Base-by-base conservation (phyloP, 2,888 invertebrate genomes). In the Nemotelus nigrinus region DNA sequence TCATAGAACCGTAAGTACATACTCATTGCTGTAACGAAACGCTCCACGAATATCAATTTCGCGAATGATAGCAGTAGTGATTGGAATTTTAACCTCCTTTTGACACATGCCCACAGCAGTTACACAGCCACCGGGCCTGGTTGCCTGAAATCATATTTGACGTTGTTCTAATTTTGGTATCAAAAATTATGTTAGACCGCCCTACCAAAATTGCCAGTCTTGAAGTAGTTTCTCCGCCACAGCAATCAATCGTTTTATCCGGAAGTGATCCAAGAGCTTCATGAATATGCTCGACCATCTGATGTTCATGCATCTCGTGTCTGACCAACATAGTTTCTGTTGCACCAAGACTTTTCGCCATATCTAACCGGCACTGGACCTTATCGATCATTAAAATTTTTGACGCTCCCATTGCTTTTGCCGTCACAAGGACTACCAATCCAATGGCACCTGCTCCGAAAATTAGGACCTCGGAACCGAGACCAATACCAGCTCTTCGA, bases 41-140 rank as follows among this genome's bases (percentile, higher is more conserved):
- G 96, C 92, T 80, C 98, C 98, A 79, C 93, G 90, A 81, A 99
- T 94, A 87, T 98, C 97, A 7, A 99, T 93, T 88, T 98, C 98
- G 76, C 96, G 88, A 0, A 92, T 88, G 47, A 95, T 89, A 2
- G 96, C 94, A 83, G 92, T 92, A 0, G 95, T 91, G 58, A 98
- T 88, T 2, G 98, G 97, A 79, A 98, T 84, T 80, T 91, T 93
- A 75, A 94, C 90, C 86, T 95, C 94, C 0, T 91, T 85, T 77
- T 92, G 90, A 55, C 97, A 96, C 90, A 96, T 91, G 6, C 98
- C 99, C 44, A 98, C 96, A 80, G 98, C 87, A 70, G 97, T 94
- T 3, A 93, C 92, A 76, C 91, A 90, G 57, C 99, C 98, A 10
- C 97, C 97, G 0, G 95, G 91, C 86, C 91, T 92, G 0, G 97